Conservation (phyloP, 1,140 invertebrate genomes). For the Zaprionus ghesquierei region DNA sequence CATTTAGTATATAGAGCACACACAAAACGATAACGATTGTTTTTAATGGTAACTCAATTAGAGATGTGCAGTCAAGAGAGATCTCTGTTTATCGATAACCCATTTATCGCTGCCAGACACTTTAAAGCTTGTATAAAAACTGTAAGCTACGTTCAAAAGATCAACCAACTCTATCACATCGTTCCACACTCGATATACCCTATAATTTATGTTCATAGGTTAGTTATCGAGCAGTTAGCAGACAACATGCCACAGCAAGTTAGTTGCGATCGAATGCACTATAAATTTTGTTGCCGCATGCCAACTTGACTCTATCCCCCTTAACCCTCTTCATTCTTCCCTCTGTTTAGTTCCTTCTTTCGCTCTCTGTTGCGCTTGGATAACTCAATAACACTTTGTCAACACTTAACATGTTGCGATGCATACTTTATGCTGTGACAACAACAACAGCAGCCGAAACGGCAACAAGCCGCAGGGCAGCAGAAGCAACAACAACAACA, state of each 20-base stretch:
- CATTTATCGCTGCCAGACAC: too few species aligned
- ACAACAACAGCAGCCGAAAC: not conserved
- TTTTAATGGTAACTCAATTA: too few species aligned
- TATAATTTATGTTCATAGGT: too few species aligned
- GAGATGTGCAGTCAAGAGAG: too few species aligned
- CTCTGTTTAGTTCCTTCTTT: not conserved
- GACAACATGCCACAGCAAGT: not conserved
- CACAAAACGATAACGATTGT: too few species aligned
- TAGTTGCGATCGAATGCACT: not conserved
- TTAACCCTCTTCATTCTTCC: not conserved
- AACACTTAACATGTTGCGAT: slow-evolving; percentile 29
- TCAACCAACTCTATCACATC: too few species aligned
- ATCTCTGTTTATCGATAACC: too few species aligned
- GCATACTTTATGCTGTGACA: slow-evolving; percentile 21
- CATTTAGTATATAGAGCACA: too few species aligned
- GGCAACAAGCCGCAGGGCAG: not conserved
- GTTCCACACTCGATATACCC: too few species aligned
- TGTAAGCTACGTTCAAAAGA: too few species aligned
- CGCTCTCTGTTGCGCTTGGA: slow-evolving; percentile 4
- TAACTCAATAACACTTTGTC: slow-evolving; percentile 34
- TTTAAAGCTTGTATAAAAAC: too few species aligned
- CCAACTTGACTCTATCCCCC: not conserved
- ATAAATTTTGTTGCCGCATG: not conserved
- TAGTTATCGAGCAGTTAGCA: not conserved
- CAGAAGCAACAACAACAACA: not conserved